phyloP scores from a whole-genome alignment of 2,113 vertebrate species.

The Charadrius vociferus region DNA sequence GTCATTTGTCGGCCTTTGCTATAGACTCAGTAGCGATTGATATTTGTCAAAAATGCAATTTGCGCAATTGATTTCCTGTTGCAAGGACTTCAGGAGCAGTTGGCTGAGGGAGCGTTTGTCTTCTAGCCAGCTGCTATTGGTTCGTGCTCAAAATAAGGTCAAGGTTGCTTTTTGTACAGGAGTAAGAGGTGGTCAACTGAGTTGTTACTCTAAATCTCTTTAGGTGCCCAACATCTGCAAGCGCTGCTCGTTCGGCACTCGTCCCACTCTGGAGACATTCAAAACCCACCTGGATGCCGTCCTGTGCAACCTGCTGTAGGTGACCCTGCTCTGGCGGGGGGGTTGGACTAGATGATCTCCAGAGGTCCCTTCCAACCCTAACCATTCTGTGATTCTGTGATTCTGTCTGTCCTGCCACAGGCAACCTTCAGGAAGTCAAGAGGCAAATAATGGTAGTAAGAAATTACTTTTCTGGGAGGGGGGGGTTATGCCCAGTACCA shows the following conservation, averaged over 20 bases:
- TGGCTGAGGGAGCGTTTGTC: background rate
- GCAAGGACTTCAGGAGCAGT: background rate
- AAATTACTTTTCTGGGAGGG: background rate
- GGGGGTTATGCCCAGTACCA: background rate
- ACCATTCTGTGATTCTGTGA: no score
- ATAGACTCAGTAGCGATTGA: background rate
- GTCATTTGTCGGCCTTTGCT: background rate
- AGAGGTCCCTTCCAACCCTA: no score
- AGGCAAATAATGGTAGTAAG: background rate
- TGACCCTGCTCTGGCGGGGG: no score
- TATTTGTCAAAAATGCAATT: conserved; percentile 31
- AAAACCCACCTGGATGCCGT: no score
- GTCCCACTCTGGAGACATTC: no score
- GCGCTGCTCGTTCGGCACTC: background rate
- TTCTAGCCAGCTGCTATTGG: background rate
- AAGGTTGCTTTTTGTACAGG: background rate
- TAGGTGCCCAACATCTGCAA: background rate
- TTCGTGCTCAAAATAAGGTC: background rate
- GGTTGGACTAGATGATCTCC: no score
- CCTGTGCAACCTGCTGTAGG: no score
- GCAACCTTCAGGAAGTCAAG: background rate
- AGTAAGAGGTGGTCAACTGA: background rate
- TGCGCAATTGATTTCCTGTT: conserved; percentile 6
- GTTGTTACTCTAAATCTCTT: background rate
- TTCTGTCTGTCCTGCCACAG: background rate